These are phyloP conservation scores for Butastur rufipennis DNA, from an alignment of 2,113 vertebrate genomes.

Conservation along the genomic window DNA sequence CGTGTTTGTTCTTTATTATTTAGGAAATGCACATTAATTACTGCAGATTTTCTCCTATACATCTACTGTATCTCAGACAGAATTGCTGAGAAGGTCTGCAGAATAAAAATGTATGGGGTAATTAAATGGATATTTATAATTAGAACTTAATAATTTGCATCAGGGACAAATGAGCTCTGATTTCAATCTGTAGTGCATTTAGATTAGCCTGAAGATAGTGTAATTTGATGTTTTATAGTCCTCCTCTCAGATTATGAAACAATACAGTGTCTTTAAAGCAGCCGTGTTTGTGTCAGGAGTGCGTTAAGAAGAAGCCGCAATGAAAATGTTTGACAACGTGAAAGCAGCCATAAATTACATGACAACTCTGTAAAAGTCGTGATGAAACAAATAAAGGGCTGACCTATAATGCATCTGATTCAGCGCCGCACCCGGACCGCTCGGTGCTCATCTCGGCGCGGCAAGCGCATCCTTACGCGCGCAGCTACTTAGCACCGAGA, in stretches of 20 bases:
- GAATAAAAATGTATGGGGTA: slow-evolving; percentile 80
- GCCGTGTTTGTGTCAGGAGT: slow-evolving; percentile 66
- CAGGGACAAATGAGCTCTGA: slow-evolving; percentile 82
- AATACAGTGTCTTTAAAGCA: slow-evolving; percentile 71
- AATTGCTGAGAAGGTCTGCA: slow-evolving; percentile 74
- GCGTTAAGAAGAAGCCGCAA: slow-evolving; percentile 68
- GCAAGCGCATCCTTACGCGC: slow-evolving; percentile 50
- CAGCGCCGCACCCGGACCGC: slow-evolving; percentile 53
- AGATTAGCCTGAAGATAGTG: slow-evolving; percentile 77
- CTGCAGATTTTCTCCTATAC: slow-evolving; percentile 68
- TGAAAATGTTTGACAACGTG: slow-evolving; percentile 81
- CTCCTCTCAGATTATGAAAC: slow-evolving; percentile 80
- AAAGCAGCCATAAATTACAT: slow-evolving; percentile 82
- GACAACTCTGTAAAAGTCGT: slow-evolving; percentile 82
- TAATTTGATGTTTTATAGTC: slow-evolving; percentile 79
- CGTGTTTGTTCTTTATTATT: slow-evolving; percentile 72
- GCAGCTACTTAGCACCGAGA: slow-evolving; percentile 69
- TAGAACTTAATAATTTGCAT: slow-evolving; percentile 87
- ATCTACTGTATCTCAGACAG: slow-evolving; percentile 62
- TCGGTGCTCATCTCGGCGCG: slow-evolving; percentile 27
- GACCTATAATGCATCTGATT: slow-evolving; percentile 76
- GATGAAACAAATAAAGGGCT: slow-evolving; percentile 83
- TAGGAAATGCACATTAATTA: slow-evolving; percentile 76
- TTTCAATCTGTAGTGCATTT: slow-evolving; percentile 81
- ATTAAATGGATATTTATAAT: slow-evolving; percentile 87